These are phyloP conservation scores for Cyphomyrus discorhynchus DNA, from an alignment of 2,113 vertebrate genomes.

Conservation along the genomic window DNA sequence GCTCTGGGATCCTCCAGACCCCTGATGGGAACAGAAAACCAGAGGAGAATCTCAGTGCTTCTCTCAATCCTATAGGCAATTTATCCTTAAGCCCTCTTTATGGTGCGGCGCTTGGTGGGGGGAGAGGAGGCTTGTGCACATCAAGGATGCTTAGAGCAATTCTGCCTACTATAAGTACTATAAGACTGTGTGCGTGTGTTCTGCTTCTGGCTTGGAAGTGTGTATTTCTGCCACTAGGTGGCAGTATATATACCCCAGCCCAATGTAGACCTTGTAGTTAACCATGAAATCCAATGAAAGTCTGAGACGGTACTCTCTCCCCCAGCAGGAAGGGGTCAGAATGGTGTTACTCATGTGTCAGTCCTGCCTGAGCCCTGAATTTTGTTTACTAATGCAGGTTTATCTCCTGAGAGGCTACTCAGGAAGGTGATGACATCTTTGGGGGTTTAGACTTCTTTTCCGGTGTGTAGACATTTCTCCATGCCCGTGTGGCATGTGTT, in stretches of 20 bases:
- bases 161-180: no score
- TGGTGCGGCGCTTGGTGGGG: neutral
- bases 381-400: neutral
- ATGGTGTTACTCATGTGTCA: neutral
- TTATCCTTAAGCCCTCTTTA: neutral
- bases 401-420: neutral
- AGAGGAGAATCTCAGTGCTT: neutral
- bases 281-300: neutral
- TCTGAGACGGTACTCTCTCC: neutral
- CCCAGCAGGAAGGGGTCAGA: neutral
- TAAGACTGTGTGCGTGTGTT: neutral
- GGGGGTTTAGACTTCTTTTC: neutral
- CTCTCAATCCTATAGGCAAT: neutral
- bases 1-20: neutral
- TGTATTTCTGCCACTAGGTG: neutral
- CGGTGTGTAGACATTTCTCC: neutral
- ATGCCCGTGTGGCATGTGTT: neutral
- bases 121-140: neutral
- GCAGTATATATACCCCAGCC: neutral
- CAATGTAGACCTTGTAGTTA: neutral
- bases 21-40: neutral
- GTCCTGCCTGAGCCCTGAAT: neutral
- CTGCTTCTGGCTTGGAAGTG: neutral
- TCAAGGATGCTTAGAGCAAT: neutral
- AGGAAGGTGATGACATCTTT: neutral